Conservation (phyloP, 2,888 invertebrate genomes). For the Terebella lapidaria region DNA sequence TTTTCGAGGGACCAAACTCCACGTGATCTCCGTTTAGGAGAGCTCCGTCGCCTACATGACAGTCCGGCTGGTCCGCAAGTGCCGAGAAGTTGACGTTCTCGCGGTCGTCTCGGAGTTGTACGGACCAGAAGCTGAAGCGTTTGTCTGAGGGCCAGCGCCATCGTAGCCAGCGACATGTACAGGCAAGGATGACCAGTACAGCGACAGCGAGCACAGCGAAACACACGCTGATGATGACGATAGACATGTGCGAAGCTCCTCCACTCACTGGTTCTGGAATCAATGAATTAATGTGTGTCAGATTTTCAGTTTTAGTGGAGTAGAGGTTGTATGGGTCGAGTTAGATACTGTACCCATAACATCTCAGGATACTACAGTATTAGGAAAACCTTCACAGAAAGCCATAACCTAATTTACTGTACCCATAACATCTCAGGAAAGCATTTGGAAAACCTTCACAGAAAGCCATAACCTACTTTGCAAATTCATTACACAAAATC, state of each 20-base stretch:
- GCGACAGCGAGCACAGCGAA: constrained; percentile 27
- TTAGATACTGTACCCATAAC: too few relatives aligned
- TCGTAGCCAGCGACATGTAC: constrained; percentile 28
- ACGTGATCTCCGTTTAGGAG: not conserved
- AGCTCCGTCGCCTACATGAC: constrained; percentile 10
- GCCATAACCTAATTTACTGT: too few relatives aligned
- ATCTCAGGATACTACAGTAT: too few relatives aligned
- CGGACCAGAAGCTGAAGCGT: constrained; percentile 36
- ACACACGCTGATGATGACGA: constrained; percentile 30
- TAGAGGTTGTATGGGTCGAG: too few relatives aligned
- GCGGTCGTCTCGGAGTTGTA: constrained; percentile 38
- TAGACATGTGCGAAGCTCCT: constrained; percentile 4
- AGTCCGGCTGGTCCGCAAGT: constrained; percentile 30
- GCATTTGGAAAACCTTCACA: too few relatives aligned
- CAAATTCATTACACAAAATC: too few relatives aligned
- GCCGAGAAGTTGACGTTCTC: constrained; percentile 41
- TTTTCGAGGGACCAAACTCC: not conserved
- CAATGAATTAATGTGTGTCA: too few relatives aligned
- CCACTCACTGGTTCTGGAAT: not conserved
- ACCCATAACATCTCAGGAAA: too few relatives aligned
- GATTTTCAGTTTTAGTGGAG: too few relatives aligned
- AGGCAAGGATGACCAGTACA: constrained; percentile 19
- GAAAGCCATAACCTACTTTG: too few relatives aligned
- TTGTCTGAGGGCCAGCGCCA: constrained; percentile 21
- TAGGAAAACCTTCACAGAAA: too few relatives aligned